These are phyloP conservation scores for Drosophila paulistorum DNA, from an alignment of 1,140 invertebrate genomes.

Conservation along the genomic window DNA sequence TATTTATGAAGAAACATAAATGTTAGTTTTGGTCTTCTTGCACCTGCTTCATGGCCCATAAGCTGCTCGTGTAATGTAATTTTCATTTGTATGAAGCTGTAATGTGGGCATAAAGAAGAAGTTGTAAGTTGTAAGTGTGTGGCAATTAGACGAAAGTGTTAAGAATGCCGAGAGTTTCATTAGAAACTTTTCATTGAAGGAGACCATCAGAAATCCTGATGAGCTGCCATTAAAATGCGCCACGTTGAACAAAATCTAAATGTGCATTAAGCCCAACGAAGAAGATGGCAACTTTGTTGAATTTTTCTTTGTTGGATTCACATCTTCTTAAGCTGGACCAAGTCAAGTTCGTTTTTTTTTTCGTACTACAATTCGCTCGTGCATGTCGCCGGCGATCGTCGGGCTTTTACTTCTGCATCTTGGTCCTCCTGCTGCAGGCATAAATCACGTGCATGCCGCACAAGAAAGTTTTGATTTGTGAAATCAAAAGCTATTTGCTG, in stretches of 20 bases:
- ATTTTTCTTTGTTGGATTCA: conserved; percentile 8
- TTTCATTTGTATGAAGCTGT: conserved; percentile 39
- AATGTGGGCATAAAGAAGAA: conserved; percentile 3
- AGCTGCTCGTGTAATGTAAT: conserved; percentile 44
- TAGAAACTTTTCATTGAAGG: conserved; percentile 26
- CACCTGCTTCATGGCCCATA: conserved; percentile 37
- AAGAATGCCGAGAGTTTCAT: conserved; percentile 41
- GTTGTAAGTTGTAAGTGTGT: conserved; percentile 24
- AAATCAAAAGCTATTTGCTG: conserved; percentile 83
- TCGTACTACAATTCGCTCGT: conserved; percentile 43
- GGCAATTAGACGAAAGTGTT: conserved; percentile 67
- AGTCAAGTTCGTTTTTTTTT: conserved; percentile 43
- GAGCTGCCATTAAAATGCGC: conserved; percentile 61
- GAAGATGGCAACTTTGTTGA: conserved; percentile 54
- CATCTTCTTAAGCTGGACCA: conserved; percentile 24
- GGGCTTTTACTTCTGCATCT: conserved; percentile 36
- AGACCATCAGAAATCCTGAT: conserved; percentile 28
- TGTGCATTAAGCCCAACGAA: conserved; percentile 52
- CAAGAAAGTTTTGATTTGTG: conserved; percentile 83
- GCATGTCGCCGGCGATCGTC: conserved; percentile 57
- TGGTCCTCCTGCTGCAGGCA: conserved; percentile 62
- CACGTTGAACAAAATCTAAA: conserved; percentile 52
- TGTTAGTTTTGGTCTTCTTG: conserved; percentile 24
- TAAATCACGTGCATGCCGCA: conserved; percentile 79
- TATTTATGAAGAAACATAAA: conserved; percentile 59